A percentile compares a stretch with the other conserved stretches of the same genome.
Evolutionary conservation across 2,888 invertebrate species (phyloP).

Genomic region (Cheilosia vernalis): DNA sequence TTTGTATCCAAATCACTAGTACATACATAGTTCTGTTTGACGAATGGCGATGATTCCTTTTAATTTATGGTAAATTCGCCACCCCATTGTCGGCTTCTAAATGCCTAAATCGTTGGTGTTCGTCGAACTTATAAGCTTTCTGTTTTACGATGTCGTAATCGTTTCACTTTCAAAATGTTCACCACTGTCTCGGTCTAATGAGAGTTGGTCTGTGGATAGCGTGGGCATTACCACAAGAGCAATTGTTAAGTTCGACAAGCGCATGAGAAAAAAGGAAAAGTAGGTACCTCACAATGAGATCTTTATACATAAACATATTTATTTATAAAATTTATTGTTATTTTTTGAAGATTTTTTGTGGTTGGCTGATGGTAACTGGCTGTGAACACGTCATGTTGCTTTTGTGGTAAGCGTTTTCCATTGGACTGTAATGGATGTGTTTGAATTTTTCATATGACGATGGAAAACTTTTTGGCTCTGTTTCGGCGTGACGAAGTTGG

Average conservation of each 20-base stretch:
- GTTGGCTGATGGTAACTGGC: neutral
- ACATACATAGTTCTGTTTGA: neutral
- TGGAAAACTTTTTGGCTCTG: no score
- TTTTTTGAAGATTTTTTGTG: neutral
- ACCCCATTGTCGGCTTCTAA: constrained; percentile 28
- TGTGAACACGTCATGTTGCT: neutral
- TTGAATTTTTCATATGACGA: no score
- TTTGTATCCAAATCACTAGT: neutral
- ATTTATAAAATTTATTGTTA: constrained; percentile 14
- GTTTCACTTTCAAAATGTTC: constrained; percentile 28
- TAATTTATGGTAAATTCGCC: constrained; percentile 24
- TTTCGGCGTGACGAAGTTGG: neutral
- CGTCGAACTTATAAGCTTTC: constrained; percentile 4
- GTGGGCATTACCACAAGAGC: constrained; percentile 24
- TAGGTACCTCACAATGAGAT: constrained; percentile 5
- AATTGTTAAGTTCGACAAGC: constrained; percentile 20
- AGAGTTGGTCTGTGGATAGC: neutral
- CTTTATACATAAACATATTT: constrained; percentile 7
- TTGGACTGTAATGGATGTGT: no score
- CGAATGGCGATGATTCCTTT: neutral
- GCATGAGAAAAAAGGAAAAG: constrained; percentile 10
- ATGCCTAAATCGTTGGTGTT: constrained; percentile 36
- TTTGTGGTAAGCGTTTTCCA: neutral
- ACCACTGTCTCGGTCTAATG: constrained; percentile 8
- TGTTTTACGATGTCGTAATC: constrained; percentile 35